These are phyloP conservation scores for Lasioglossum morio DNA, from an alignment of 2,888 invertebrate species.

Conservation along the genomic window DNA sequence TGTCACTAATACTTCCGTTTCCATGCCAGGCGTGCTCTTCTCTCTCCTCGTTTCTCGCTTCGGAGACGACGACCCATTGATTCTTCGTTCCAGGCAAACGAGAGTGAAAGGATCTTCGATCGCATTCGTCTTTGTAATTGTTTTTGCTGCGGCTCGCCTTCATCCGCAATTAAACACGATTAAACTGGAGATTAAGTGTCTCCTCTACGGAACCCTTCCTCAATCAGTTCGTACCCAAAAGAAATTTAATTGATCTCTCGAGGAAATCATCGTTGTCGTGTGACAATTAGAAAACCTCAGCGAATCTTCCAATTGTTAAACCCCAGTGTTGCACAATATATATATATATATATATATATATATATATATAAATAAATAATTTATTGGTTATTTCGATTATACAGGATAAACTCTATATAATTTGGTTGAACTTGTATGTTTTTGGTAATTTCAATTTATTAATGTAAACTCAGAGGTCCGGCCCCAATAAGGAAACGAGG, in stretches of 20 bases:
- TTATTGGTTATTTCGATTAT: no score
- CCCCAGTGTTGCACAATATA: no score
- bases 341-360: no score
- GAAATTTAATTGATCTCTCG: background rate
- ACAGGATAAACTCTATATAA: no score
- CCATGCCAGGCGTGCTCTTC: constrained; percentile 40
- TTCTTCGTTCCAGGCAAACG: constrained; percentile 25
- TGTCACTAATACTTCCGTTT: constrained; percentile 57
- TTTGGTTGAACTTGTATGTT: background rate
- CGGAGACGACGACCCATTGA: constrained; percentile 22
- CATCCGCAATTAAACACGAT: constrained; percentile 37
- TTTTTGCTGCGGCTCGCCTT: constrained; percentile 6
- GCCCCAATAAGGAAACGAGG: background rate
- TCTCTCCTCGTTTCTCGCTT: background rate
- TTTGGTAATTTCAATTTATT: background rate
- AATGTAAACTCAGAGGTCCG: background rate
- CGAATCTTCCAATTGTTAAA: background rate
- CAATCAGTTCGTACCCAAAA: background rate
- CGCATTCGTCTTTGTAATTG: constrained; percentile 25
- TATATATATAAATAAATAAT: no score
- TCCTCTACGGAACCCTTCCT: background rate
- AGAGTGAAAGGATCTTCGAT: constrained; percentile 45
- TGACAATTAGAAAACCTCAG: background rate
- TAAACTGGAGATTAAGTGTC: background rate
- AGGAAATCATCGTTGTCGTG: background rate